Percentiles rank a stretch among this genome's conserved stretches.
Evolutionary conservation across 2,797 vertebrate genomes (phyloP).

Genomic region (Dendrocincla tyrannina): DNA sequence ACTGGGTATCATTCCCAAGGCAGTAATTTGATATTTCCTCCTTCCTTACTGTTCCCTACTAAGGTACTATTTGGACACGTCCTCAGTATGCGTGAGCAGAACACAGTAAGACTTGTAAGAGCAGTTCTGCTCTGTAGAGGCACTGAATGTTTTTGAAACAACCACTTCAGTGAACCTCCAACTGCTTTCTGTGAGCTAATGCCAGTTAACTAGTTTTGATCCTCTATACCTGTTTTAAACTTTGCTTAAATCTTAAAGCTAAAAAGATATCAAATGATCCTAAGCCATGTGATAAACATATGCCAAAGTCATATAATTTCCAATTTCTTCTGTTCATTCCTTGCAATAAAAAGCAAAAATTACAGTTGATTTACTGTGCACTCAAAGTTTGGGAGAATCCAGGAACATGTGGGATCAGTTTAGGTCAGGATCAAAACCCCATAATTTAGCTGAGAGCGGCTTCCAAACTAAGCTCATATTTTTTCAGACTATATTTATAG

Average conservation of each 20-base stretch:
- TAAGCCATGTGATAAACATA: constrained; percentile 29
- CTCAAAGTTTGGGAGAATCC: constrained; percentile 13
- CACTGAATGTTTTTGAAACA: background rate
- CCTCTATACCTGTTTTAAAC: background rate
- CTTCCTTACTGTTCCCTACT: background rate
- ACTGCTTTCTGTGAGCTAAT: background rate
- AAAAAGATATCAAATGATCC: background rate
- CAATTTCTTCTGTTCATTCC: constrained; percentile 28
- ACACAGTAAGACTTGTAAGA: background rate
- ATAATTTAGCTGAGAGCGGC: constrained; percentile 56
- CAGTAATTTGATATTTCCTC: background rate
- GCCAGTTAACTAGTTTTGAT: background rate
- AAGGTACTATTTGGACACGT: background rate
- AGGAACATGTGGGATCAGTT: constrained; percentile 65
- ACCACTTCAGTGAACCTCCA: background rate
- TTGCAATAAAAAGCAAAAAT: constrained; percentile 47
- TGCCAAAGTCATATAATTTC: background rate
- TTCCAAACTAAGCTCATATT: constrained; percentile 59
- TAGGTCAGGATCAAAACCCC: constrained; percentile 63
- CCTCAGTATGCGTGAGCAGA: background rate
- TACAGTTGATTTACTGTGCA: constrained; percentile 44
- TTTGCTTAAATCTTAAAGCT: background rate
- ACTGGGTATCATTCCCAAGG: background rate
- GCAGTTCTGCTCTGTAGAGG: background rate
- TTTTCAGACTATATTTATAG: constrained; percentile 55